Base-by-base conservation (phyloP, 2,113 vertebrate genomes). In the Petrocephalus microphthalmus region DNA sequence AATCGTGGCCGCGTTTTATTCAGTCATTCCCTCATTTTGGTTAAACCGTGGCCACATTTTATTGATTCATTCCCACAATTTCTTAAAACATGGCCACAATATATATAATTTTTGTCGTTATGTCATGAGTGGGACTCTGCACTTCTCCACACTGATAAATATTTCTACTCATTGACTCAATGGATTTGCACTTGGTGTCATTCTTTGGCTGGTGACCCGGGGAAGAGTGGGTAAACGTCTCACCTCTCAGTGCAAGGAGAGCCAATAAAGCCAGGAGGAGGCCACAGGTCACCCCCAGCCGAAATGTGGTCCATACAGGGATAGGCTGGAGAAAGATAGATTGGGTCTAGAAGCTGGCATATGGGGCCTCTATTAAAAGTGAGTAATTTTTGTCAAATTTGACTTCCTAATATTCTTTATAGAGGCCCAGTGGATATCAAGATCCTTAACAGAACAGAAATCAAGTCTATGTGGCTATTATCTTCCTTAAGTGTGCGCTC, bases 251-350 rank as follows among this genome's bases (percentile, higher is more conserved):
- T 22, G 42, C 60, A 74, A 93, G 90, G 87, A 90, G 89, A 29
- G 71, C 67, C 8, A 90, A 15, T 3, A 94, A 89, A 0, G 89
- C 90, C 64, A 92, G 2, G 1, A 92, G 53, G 20, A 93, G 52
- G 45, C 92, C 93, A 37, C 91, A 92, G 82, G 74, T 64, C 86
- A 93, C 82, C 22, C 92, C 92, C 53, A 91, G 91, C 25, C 92
- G 91, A 88, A 92, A 92, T 33, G 88, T 91, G 20, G 86, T 90
- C 92, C 92, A 93, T 13, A 42, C 71, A 29, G 89, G 91, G 52
- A 85, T 20, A 17, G 90, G 84, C 90, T 91, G 47, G 29, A 57
- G 87, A 51, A 54, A 15, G 8, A 88, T n/a, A n/a, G n/a, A n/a
- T n/a, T n/a, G n/a, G n/a, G n/a, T n/a, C n/a, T 51, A 85, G 42